These are phyloP conservation scores for Melipona beecheii DNA, from an alignment of 2,888 invertebrate genomes.

Conservation along the genomic window DNA sequence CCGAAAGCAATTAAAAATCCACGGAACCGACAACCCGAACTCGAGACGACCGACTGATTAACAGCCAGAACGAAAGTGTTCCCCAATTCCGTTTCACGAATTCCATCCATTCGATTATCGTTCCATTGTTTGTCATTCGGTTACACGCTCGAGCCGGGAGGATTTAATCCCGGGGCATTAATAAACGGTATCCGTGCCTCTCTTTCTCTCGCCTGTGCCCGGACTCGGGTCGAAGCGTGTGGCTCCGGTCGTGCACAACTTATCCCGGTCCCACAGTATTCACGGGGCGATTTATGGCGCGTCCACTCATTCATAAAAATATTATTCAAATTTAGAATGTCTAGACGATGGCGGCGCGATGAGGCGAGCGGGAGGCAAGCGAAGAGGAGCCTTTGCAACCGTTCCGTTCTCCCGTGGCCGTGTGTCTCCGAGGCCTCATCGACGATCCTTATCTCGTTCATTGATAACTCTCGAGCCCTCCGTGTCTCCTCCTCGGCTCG, in stretches of 20 bases:
- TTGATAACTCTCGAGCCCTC: conserved; percentile 66
- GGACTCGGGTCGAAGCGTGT: conserved; percentile 31
- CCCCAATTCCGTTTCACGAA: conserved; percentile 44
- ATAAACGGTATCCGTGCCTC: conserved; percentile 49
- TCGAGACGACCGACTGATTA: conserved; percentile 15
- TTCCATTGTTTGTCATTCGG: conserved; percentile 59
- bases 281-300: conserved; percentile 80
- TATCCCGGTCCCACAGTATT: conserved; percentile 74
- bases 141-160: conserved; percentile 55
- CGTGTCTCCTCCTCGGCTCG: conserved; percentile 15
- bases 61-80: conserved; percentile 26
- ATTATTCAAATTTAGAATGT: conserved; percentile 84
- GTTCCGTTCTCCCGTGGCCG: not conserved
- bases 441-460: conserved; percentile 72
- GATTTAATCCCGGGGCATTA: conserved; percentile 61
- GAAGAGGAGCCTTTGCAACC: not conserved
- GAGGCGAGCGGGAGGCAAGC: conserved; percentile 20
- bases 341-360: conserved; percentile 78
- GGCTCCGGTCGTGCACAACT: conserved; percentile 44
- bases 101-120: conserved; percentile 51
- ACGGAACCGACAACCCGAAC: not conserved
- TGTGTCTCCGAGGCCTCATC: conserved; percentile 55
- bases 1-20: conserved; percentile 28
- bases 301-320: conserved; percentile 84
- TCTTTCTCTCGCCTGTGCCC: conserved; percentile 23